Conservation (phyloP, 2,888 invertebrate genomes). For the Osmoderma eremita region DNA sequence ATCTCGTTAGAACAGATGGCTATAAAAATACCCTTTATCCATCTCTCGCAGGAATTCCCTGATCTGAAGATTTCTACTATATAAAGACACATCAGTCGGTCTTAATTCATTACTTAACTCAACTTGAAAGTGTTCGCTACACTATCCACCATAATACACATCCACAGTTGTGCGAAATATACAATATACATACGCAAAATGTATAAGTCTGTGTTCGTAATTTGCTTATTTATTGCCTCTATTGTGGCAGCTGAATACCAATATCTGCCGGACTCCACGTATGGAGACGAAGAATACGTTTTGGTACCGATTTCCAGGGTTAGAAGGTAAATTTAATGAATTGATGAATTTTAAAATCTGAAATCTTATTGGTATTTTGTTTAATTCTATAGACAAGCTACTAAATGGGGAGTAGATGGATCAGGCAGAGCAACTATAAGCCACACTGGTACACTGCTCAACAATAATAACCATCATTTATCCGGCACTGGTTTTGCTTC, state of each 20-base stretch:
- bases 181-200: conserved; percentile 5
- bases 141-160: not conserved
- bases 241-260: conserved; percentile 2
- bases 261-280: not conserved
- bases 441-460: conserved; percentile 43
- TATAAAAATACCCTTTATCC: too few relatives aligned
- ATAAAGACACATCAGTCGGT: too few relatives aligned
- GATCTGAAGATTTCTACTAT: too few relatives aligned
- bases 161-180: not conserved
- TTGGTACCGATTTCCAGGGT: conserved; percentile 20
- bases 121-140: too few relatives aligned
- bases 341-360: not conserved
- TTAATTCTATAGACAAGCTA: conserved; percentile 32
- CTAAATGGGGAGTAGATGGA: not conserved
- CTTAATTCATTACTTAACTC: too few relatives aligned
- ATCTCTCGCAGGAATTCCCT: too few relatives aligned
- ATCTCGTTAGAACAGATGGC: too few relatives aligned
- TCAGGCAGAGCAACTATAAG: conserved; percentile 29
- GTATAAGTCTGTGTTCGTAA: conserved; percentile 8
- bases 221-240: conserved; percentile 2
- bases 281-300: conserved; percentile 28
- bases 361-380: conserved; percentile 1
- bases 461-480: conserved; percentile 45
- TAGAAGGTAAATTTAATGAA: conserved; percentile 14
- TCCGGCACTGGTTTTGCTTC: conserved; percentile 44